phyloP scores from a whole-genome alignment of 1,140 invertebrate species.

The Papilio machaon region DNA sequence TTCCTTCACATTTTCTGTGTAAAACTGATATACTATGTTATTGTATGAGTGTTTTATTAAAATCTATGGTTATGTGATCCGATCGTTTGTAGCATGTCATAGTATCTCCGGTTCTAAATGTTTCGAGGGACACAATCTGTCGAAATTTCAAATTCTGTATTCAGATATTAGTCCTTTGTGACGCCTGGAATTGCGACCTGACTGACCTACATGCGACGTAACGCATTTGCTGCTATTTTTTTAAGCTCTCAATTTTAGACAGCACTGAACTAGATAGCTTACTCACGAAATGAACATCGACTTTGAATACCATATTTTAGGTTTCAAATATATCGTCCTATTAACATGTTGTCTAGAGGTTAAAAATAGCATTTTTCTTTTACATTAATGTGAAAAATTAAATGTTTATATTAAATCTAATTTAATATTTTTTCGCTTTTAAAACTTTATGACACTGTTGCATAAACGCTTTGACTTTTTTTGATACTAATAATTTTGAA shows the following conservation, averaged over 20 bases:
- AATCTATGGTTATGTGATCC: not conserved
- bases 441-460: too few species aligned
- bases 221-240: not conserved
- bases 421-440: too few species aligned
- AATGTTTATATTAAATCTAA: too few species aligned
- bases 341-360: too few species aligned
- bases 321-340: too few species aligned
- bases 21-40: too few species aligned
- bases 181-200: not conserved
- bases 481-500: too few species aligned
- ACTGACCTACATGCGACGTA: conserved; percentile 14
- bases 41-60: not conserved
- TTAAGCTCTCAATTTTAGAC: conserved; percentile 11
- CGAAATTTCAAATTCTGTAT: conserved; percentile 15
- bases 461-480: too few species aligned
- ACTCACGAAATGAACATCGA: not conserved
- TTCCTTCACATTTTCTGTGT: too few species aligned
- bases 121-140: not conserved
- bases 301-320: too few species aligned
- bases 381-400: too few species aligned
- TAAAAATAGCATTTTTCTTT: too few species aligned
- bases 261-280: not conserved
- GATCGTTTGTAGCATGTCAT: not conserved
- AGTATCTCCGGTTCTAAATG: not conserved
- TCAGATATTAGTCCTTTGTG: conserved; percentile 2